These are phyloP conservation scores for Aphidoletes aphidimyza DNA, from an alignment of 2,888 invertebrate species.

Conservation along the genomic window DNA sequence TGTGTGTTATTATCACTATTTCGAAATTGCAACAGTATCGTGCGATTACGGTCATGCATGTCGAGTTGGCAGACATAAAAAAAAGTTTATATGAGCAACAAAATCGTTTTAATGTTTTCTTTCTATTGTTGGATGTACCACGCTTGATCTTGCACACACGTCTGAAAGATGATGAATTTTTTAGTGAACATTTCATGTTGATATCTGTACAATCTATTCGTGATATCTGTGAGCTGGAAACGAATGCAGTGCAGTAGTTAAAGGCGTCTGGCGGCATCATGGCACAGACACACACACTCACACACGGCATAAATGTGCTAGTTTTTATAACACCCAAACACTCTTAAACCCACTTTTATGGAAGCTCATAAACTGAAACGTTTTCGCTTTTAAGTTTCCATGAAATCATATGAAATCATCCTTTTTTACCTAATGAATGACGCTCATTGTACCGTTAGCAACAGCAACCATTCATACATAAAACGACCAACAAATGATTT, in stretches of 20 bases:
- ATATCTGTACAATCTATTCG: background rate
- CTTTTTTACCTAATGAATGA: background rate
- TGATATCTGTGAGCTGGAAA: slow-evolving; percentile 4
- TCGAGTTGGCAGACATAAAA: background rate
- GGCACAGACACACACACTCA: no score
- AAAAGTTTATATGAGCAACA: background rate
- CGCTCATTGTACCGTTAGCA: no score
- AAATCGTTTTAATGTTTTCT: background rate
- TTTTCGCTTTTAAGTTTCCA: background rate
- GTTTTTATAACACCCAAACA: background rate
- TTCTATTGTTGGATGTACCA: background rate
- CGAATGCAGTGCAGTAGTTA: background rate
- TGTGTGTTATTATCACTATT: background rate
- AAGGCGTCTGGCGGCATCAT: slow-evolving; percentile 5
- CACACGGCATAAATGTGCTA: no score
- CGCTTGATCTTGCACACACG: background rate
- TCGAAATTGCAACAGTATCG: background rate
- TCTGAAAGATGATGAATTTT: slow-evolving; percentile 12
- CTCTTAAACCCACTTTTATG: background rate
- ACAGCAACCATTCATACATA: no score
- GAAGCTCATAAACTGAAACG: background rate
- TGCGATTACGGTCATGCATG: slow-evolving; percentile 26
- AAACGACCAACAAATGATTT: background rate
- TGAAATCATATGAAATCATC: background rate
- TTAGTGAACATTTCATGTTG: no score